Evolutionary conservation across 1,140 invertebrate genomes (phyloP), one percentile per base, ranked within the genome.

Genomic region (Heliconius himera): DNA sequence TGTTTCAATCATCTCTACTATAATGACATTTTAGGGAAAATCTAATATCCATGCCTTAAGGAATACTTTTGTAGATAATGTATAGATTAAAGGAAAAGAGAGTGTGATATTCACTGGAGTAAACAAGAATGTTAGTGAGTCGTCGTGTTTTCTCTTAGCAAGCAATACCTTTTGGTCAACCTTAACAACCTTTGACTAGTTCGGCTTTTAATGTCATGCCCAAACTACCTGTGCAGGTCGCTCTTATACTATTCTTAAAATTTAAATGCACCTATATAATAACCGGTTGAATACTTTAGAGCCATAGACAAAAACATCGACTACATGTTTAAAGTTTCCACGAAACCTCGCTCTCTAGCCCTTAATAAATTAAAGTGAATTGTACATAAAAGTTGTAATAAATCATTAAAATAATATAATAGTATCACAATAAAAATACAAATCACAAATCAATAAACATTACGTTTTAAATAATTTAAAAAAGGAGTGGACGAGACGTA

Each of bases 111-210:
- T 66, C 60, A 66, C 22, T 16, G 60, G 60, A 66, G 60, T 29
- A 66, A 66, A 66, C 60, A 26, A 66, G 60, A 66, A 66, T 66
- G 26, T 66, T 11, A 66, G 60, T 66, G 60, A 66, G 60, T 66
- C n/a, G 60, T 66, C 60, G 11, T 66, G 22, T 66, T 66, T 29
- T 66, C 60, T 66, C 60, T 66, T 66, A 66, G 60, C 60, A 66
- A 66, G 60, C 60, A 66, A 66, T 66, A 66, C 60, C 26, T 66
- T 56, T 51, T 20, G 60, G 60, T 66, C 26, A 5, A 66, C 60
- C 60, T 16, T 13, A 29, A 66, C 26, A 66, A 66, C 26, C 60
- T 66, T 66, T 66, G 60, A 22, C 60, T 6, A 29, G 60, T 16
- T 13, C 26, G 60, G 60, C 60, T 66, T 60, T 60, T 60, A 60